Base-by-base conservation (phyloP, 2,888 invertebrate species). In the Trichogramma dendrolimi region DNA sequence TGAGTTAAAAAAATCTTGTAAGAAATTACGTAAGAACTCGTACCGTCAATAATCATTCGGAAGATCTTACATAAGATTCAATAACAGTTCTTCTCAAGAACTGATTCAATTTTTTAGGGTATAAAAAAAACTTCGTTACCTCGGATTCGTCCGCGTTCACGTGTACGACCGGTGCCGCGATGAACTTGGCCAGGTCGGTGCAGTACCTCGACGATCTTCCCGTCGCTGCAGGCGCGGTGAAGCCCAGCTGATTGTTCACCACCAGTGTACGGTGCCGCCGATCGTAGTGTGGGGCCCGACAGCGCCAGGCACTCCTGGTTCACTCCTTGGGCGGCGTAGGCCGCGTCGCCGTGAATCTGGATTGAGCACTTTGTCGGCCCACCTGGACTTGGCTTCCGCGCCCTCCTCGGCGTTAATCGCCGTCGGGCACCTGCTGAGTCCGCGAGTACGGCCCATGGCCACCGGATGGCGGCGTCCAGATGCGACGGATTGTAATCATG, bases 401-500 rank as follows among this genome's bases (percentile, higher is more conserved):
- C 49, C 41, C 49, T 83, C 80, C 0, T 79, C 72, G 84, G 73
- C 96, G 98, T 69, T 90, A 90, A 0, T 95, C 95, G 74, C 91
- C 90, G 56, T 83, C 81, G 4, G 83, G 69, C 0, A 81, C 80
- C 77, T 93, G 85, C 79, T 94, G 91, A 90, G 88, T 0, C 90
- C 92, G 67, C 96, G 84, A 0, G 94, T 86, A 81, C 97, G 97
- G 0, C 99, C 99, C 87, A 94, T 92, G 0, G 94, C 92, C 1
- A 98, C 94, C 4, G 98, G 95, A 82, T 95, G 0, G 90, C 92
- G 6, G 92, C 93, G 88, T 96, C 98, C 66, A 98, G 84, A 81
- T 99, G 98, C 2, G 98, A 98, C 1, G 99, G 96, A 81, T 98
- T 97, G 69, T 96, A 93, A 97, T 81, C 80, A 97, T 82, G 6